A percentile compares a stretch with the other conserved stretches of the same genome.
Evolutionary conservation across 2,888 invertebrate species (phyloP).

Genomic region (Neoascia interrupta): DNA sequence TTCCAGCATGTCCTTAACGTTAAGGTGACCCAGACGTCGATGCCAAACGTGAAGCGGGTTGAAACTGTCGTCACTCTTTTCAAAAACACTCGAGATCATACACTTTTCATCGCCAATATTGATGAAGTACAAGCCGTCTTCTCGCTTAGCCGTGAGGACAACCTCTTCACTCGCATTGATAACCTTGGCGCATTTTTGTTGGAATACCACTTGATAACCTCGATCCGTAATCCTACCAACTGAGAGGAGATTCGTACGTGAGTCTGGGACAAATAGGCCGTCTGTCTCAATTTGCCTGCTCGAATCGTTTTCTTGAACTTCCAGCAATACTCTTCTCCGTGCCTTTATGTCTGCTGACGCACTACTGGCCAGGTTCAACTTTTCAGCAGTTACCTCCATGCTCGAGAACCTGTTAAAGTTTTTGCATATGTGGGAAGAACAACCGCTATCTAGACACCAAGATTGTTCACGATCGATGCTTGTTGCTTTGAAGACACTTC

Average conservation of each 20-base stretch:
- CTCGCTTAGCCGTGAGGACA: background rate
- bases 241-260: constrained; percentile 3
- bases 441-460: background rate
- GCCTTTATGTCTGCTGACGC: constrained; percentile 14
- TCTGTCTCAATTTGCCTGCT: background rate
- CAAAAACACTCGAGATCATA: background rate
- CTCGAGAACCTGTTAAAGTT: background rate
- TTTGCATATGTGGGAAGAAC: constrained; percentile 5
- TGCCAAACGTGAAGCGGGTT: background rate
- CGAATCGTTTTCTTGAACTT: background rate
- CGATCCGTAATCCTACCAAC: constrained; percentile 9
- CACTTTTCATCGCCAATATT: background rate
- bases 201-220: constrained; percentile 1
- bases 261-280: background rate
- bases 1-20: background rate
- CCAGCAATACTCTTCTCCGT: background rate
- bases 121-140: background rate
- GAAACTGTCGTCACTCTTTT: background rate
- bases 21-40: background rate
- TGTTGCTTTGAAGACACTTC: background rate
- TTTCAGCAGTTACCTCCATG: background rate
- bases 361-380: constrained; percentile 1
- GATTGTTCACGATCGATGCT: background rate
- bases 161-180: background rate
- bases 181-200: background rate